A percentile compares a stretch with the other conserved stretches of the same genome.
phyloP scores from a whole-genome alignment of 2,888 invertebrate genomes.

The Drosophila pullipes region DNA sequence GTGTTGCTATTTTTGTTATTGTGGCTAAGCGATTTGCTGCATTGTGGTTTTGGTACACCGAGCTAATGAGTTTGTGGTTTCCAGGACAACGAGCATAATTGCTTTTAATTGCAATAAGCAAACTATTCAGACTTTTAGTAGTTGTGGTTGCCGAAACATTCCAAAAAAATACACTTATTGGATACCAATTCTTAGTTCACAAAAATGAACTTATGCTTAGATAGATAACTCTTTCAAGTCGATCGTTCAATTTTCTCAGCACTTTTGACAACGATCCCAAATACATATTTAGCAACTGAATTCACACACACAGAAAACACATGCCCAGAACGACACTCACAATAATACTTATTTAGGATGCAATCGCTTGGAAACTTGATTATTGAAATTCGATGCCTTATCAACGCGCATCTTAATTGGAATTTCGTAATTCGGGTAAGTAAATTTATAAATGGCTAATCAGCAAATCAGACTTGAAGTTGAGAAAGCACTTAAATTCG shows the following conservation, averaged over 20 bases:
- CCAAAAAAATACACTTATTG: background rate
- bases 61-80: conserved; percentile 80
- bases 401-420: conserved; percentile 45
- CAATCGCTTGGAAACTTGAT: conserved; percentile 12
- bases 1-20: conserved; percentile 23
- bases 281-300: background rate
- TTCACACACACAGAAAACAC: background rate
- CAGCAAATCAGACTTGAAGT: conserved; percentile 64
- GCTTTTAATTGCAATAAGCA: conserved; percentile 79
- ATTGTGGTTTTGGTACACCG: conserved; percentile 74
- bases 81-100: conserved; percentile 71
- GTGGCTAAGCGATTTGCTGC: conserved; percentile 63
- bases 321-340: background rate
- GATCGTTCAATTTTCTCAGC: too few relatives aligned
- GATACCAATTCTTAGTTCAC: background rate
- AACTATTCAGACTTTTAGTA: conserved; percentile 73
- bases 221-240: too few relatives aligned
- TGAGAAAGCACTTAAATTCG: conserved; percentile 33
- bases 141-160: conserved; percentile 56
- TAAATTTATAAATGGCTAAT: conserved; percentile 57
- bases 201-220: background rate
- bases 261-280: background rate
- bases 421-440: conserved; percentile 16
- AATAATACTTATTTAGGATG: background rate
- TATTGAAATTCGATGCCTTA: conserved; percentile 25